Evolutionary conservation across 2,888 invertebrate genomes (phyloP).

Genomic region (Cephus rjabovi): DNA sequence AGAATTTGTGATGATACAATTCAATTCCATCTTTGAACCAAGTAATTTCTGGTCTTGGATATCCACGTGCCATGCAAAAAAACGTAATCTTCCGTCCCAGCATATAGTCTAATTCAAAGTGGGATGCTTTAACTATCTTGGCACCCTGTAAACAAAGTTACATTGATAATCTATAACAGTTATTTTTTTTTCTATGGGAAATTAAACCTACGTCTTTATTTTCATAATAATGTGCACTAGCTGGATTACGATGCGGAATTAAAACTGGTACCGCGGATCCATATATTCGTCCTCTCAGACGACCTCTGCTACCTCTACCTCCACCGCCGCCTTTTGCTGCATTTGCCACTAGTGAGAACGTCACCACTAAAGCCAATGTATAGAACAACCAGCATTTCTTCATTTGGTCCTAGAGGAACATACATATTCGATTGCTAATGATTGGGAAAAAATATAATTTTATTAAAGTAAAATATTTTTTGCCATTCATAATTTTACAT

Average conservation of each 20-base stretch:
- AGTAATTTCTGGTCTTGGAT: conserved; percentile 79
- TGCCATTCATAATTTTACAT: neutral
- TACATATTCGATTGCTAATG: neutral
- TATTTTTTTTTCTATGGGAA: neutral
- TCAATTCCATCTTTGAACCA: conserved; percentile 85
- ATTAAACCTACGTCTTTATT: conserved; percentile 73
- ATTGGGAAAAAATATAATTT: neutral
- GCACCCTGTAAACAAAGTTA: conserved; percentile 70
- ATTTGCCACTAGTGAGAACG: conserved; percentile 37
- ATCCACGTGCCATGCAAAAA: conserved; percentile 79
- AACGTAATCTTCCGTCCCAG: conserved; percentile 81
- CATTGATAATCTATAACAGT: neutral
- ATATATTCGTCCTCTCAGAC: conserved; percentile 66
- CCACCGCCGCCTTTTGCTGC: conserved; percentile 51
- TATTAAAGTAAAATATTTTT: neutral
- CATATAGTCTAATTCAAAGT: conserved; percentile 80
- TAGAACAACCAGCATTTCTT: conserved; percentile 42
- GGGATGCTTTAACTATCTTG: conserved; percentile 77
- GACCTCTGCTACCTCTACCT: conserved; percentile 44
- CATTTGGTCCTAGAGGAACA: conserved; percentile 30
- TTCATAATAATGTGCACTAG: conserved; percentile 73
- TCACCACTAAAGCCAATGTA: conserved; percentile 36
- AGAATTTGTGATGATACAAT: conserved; percentile 77
- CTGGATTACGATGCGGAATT: conserved; percentile 71
- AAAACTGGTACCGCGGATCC: conserved; percentile 70